Evolutionary conservation across 2,113 vertebrate genomes (phyloP).

Genomic region (Otolemur garnettii): DNA sequence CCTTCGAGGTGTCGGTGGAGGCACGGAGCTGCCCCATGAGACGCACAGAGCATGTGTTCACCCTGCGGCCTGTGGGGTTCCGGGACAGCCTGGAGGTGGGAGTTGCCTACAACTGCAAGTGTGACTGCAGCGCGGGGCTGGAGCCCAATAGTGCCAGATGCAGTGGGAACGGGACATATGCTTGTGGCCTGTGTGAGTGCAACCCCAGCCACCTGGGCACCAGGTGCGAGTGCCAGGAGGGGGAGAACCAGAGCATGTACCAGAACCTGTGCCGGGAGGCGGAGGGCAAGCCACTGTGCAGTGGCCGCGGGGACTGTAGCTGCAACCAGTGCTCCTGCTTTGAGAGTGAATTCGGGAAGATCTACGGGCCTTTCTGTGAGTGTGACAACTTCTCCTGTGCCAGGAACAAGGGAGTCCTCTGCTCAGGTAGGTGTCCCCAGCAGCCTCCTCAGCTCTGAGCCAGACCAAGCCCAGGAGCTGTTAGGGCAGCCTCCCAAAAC

Average conservation of each 20-base stretch:
- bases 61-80: slow-evolving; percentile 96
- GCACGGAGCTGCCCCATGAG: slow-evolving; percentile 91
- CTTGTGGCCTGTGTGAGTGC: slow-evolving; percentile 94
- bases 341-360: slow-evolving; percentile 97
- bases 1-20: slow-evolving; percentile 95
- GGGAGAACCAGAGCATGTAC: slow-evolving; percentile 88
- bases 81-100: slow-evolving; percentile 94
- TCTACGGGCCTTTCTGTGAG: slow-evolving; percentile 97
- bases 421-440: slow-evolving; percentile 93
- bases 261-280: slow-evolving; percentile 93
- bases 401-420: slow-evolving; percentile 96
- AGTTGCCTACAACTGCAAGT: slow-evolving; percentile 93
- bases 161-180: slow-evolving; percentile 92
- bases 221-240: slow-evolving; percentile 95
- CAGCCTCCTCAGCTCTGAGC: neutral
- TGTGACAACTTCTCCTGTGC: slow-evolving; percentile 99
- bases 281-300: slow-evolving; percentile 95
- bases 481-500: neutral
- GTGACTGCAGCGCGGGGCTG: slow-evolving; percentile 87
- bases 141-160: slow-evolving; percentile 91
- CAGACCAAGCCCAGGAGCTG: too few species aligned
- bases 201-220: slow-evolving; percentile 93
- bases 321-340: slow-evolving; percentile 98
- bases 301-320: slow-evolving; percentile 96
- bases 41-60: slow-evolving; percentile 88